Evolutionary conservation across 2,797 vertebrate genomes (phyloP), one percentile per base, ranked within the genome.

Genomic region (Babyrousa celebensis): DNA sequence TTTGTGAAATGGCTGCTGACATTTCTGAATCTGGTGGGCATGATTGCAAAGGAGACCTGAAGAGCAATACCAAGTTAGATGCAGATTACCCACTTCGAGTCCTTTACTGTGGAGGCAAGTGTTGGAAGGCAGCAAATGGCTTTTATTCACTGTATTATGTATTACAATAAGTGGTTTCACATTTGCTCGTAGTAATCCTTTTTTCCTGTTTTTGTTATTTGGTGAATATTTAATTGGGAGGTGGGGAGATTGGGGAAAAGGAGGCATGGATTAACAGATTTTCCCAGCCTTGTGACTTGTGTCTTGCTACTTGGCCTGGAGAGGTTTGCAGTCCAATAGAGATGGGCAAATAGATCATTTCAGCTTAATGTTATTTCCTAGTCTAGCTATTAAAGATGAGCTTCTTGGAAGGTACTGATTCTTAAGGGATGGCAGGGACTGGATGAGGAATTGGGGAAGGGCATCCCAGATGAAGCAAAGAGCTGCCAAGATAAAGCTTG

Each of bases 31-130:
- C 99, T 1, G 97, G 98, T 92, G 98, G 98, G 86, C 98, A 98
- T 52, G 99, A 99, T 68, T 99, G 98, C 98, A 99, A 97, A 99
- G 98, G 98, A 96, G 99, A 99, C 4, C 89, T 98, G 10, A 98
- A 98, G 94, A 98, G 98, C 20, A 97, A 96, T 5, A 92, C 97
- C 92, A 98, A 99, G 95, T 94, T 98, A 1, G 99, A 99, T 77
- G 98, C 98, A 0, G 99, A 99, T 93, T 99, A 99, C 96, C 99
- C 99, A 2, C 98, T 99, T 63, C 99, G 99, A 97, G 99, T 99
- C 8, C 99, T 99, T 87, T 99, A 99, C 98, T 99, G 99, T 18
- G 99, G 99, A 99, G 99, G 99, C 99, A 98, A 98, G 99, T 98
- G 92, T 74, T n/a, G 58, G n/a, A 17, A 60, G n/a, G 60, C 60